Base-by-base conservation (phyloP, 2,888 invertebrate genomes). In the Andrena praecox region DNA sequence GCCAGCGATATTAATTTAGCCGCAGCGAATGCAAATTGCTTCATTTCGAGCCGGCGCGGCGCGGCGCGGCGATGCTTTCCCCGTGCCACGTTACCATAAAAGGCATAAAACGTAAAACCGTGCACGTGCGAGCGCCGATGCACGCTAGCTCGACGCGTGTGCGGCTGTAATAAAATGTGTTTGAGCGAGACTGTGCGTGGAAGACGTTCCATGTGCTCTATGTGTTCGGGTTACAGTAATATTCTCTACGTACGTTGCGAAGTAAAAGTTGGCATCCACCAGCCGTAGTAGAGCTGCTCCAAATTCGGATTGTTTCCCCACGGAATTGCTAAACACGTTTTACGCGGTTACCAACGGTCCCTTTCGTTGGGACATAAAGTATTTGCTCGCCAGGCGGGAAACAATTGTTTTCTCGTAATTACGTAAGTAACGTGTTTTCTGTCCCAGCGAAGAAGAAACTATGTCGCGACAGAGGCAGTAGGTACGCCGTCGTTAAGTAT, bases 1-100 rank as follows among this genome's bases (percentile, higher is more conserved):
- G 63, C 50, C 77, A 33, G 82, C 71, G 78, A 79, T 90, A 89
- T 89, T 89, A 89, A 89, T 89, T 89, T 82, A 29, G 60, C 59
- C 79, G 79, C 50, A 60, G 69, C 62, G 79, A 79, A 87, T 85
- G 89, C 84, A 87, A 90, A 89, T 89, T 84, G 76, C 79, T 82
- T 85, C 73, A 74, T 83, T 86, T 76, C 24, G 73, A 29, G 60
- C 24, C 54, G 63, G n/a, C 31, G 60, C 12, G 27, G n/a, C 31
- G 60, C 12, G 27, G 70, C 31, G 56, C n/a, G 20, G 70, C 31
- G 60, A 12, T 31, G 63, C 48, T 77, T 54, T 69, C 56, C 24
- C 33, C 16, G 56, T 0, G 35, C 10, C 56, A n/a, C 56, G 42
- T 35, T 56, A 20, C 20, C 42, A 16, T 42, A 42, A 42, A 42